Evolutionary conservation across 2,113 vertebrate species (phyloP).

Genomic region (Pangasianodon gigas): DNA sequence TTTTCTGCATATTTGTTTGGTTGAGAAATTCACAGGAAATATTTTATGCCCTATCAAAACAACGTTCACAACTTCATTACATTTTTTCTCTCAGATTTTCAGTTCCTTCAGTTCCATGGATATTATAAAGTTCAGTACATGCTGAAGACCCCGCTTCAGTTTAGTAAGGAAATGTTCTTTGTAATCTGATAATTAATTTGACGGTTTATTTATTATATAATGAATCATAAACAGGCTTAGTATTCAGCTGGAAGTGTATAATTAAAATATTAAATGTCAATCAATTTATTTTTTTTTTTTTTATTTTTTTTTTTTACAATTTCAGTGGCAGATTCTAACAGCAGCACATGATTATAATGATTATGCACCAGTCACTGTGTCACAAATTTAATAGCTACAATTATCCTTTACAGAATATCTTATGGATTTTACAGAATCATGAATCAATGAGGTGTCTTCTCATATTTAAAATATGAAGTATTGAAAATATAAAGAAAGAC

Average conservation of each 20-base stretch:
- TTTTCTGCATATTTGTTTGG: background rate
- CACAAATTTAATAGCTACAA: slow-evolving; percentile 18
- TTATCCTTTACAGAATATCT: slow-evolving; percentile 14
- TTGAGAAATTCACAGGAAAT: background rate
- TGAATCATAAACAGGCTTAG: background rate
- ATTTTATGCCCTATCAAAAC: background rate
- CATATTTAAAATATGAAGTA: background rate
- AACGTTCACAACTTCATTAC: background rate
- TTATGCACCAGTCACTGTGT: slow-evolving; percentile 14
- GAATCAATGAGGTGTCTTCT: background rate
- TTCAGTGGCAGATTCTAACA: background rate
- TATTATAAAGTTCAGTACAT: background rate
- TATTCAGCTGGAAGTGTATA: background rate
- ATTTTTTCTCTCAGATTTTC: background rate
- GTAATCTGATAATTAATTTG: background rate
- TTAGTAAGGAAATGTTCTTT: background rate
- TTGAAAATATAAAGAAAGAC: background rate
- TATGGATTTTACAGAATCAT: background rate
- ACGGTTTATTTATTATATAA: background rate
- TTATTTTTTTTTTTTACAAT: background rate
- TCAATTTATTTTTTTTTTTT: background rate
- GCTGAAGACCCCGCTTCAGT: background rate
- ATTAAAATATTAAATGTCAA: slow-evolving; percentile 30
- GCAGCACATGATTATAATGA: slow-evolving; percentile 23
- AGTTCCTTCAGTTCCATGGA: background rate